These are phyloP conservation scores for Cantharis nigra DNA, from an alignment of 2,888 invertebrate genomes.

Conservation along the genomic window DNA sequence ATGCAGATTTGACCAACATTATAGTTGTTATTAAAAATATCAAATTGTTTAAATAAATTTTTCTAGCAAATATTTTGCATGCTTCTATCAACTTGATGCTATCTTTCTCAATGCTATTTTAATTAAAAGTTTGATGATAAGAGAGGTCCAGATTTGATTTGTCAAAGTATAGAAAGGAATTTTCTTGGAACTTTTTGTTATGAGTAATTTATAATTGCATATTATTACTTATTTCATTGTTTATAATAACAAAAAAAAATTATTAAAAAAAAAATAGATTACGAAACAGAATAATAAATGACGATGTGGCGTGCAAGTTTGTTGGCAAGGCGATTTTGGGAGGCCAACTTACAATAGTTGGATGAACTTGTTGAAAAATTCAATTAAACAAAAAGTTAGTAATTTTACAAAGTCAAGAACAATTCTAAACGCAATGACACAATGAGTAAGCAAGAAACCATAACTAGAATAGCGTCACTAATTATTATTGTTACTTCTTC, in stretches of 20 bases:
- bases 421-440: conserved; percentile 13
- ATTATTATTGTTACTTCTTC: conserved; percentile 8
- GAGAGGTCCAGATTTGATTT: neutral
- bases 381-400: neutral
- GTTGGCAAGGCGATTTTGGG: neutral
- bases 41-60: neutral
- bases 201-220: neutral
- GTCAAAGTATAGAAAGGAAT: neutral
- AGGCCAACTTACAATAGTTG: neutral
- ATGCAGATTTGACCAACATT: conserved; percentile 16
- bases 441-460: conserved; percentile 10
- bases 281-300: neutral
- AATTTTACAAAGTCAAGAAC: conserved; percentile 5
- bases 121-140: neutral
- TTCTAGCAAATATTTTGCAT: neutral
- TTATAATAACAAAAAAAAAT: neutral
- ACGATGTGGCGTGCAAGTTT: neutral
- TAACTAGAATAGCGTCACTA: conserved; percentile 9
- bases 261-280: neutral
- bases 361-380: neutral
- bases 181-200: neutral
- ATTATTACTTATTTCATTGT: neutral
- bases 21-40: neutral
- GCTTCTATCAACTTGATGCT: neutral
- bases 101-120: neutral